Evolutionary conservation across 2,888 invertebrate genomes (phyloP).

Genomic region (Seira ritae): DNA sequence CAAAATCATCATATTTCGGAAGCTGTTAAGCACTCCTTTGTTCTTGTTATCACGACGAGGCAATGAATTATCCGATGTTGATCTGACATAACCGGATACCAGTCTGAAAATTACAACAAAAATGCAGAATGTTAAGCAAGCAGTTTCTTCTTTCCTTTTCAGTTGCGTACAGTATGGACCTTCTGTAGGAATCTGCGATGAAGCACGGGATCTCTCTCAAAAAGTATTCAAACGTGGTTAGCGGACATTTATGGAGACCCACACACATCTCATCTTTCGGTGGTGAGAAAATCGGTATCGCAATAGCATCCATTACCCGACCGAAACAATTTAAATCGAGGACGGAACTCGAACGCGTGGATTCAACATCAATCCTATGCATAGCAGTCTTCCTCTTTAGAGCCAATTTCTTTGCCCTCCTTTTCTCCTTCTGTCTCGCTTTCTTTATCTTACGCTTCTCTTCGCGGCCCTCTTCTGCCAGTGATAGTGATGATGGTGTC

Average conservation of each 20-base stretch:
- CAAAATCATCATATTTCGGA: not conserved
- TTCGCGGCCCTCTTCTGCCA: not conserved
- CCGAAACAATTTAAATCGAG: too few species aligned
- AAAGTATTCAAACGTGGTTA: constrained; percentile 88
- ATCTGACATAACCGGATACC: too few species aligned
- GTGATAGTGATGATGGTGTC: constrained; percentile 35
- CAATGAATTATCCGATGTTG: too few species aligned
- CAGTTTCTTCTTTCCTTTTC: constrained; percentile 52
- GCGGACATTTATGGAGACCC: constrained; percentile 88
- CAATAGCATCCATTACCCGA: too few species aligned
- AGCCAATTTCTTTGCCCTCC: constrained; percentile 27
- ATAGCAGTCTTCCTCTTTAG: not conserved
- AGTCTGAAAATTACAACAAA: too few species aligned
- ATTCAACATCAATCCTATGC: not conserved
- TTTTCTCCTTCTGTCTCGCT: constrained; percentile 28
- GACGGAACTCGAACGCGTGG: too few species aligned
- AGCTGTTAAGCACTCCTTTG: not conserved
- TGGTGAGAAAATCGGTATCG: constrained; percentile 63
- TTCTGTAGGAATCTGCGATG: constrained; percentile 62
- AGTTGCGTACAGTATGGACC: constrained; percentile 48
- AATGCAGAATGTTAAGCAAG: too few species aligned
- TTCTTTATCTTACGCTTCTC: not conserved
- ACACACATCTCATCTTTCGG: constrained; percentile 82
- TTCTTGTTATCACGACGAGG: too few species aligned
- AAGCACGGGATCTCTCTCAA: constrained; percentile 81